A percentile compares a stretch with the other conserved stretches of the same genome.
Conservation (phyloP, 1,140 invertebrate species). For the Diorhabda carinulata region DNA sequence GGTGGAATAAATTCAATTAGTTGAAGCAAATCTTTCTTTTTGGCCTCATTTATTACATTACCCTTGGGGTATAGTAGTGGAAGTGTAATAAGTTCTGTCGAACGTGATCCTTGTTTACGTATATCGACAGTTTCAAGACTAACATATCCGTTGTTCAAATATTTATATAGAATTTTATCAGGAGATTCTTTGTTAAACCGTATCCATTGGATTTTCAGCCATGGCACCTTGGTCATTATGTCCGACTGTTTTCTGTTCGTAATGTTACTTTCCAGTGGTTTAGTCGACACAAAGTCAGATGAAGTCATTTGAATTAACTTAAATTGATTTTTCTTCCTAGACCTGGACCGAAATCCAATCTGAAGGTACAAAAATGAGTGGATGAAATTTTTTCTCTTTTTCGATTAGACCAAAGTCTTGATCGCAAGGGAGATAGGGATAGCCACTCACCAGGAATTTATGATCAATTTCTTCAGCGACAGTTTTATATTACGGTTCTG, state of each 20-base stretch:
- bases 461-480: constrained; percentile 27
- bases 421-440: constrained; percentile 27
- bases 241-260: constrained; percentile 19
- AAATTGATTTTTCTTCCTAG: constrained; percentile 20
- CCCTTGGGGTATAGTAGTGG: constrained; percentile 12
- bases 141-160: constrained; percentile 4
- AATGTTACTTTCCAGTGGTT: constrained; percentile 6
- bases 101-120: constrained; percentile 9
- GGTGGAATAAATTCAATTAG: too few species aligned
- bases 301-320: constrained; percentile 9
- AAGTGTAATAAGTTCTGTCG: background rate
- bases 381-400: constrained; percentile 23
- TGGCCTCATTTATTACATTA: background rate
- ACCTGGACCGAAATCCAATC: constrained; percentile 23
- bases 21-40: constrained; percentile 12
- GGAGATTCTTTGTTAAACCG: constrained; percentile 12
- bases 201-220: constrained; percentile 25
- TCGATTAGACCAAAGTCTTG: constrained; percentile 28
- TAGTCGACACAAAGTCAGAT: constrained; percentile 6
- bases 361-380: constrained; percentile 21
- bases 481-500: constrained; percentile 32
- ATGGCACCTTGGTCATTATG: constrained; percentile 8
- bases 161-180: constrained; percentile 18
- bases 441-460: too few species aligned
- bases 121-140: constrained; percentile 4